phyloP scores from a whole-genome alignment of 1,140 invertebrate species.

The Tribolium madens region DNA sequence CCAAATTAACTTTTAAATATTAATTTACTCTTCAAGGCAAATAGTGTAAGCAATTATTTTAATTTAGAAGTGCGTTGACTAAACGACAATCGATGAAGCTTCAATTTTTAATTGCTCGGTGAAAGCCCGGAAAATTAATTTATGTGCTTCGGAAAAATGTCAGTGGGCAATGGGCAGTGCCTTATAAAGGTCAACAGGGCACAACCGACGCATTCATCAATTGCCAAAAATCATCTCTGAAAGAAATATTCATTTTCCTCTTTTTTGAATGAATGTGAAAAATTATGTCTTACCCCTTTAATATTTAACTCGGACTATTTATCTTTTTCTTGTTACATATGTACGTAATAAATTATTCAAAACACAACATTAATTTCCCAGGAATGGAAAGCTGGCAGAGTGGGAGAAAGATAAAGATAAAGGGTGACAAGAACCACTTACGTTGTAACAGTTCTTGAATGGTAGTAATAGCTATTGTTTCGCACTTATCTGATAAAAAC shows the following conservation, averaged over 20 bases:
- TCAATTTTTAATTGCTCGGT: not conserved
- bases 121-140: not conserved
- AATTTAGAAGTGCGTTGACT: not conserved
- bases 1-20: not conserved
- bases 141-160: not conserved
- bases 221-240: no score
- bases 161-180: not conserved
- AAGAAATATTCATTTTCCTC: no score
- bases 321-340: not conserved
- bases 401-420: not conserved
- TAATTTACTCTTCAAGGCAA: not conserved
- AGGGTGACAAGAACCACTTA: not conserved
- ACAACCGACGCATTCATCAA: no score
- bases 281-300: no score
- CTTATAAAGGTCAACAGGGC: not conserved
- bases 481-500: not conserved
- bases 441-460: not conserved
- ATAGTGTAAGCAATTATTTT: not conserved
- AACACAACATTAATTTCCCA: not conserved
- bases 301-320: no score
- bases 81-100: no score
- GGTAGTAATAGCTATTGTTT: not conserved
- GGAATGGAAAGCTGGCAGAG: not conserved
- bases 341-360: not conserved
- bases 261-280: no score